Evolutionary conservation across 2,888 invertebrate species (phyloP), one percentile per base, ranked within the genome.

Genomic region (Ormyrus pomaceus): DNA sequence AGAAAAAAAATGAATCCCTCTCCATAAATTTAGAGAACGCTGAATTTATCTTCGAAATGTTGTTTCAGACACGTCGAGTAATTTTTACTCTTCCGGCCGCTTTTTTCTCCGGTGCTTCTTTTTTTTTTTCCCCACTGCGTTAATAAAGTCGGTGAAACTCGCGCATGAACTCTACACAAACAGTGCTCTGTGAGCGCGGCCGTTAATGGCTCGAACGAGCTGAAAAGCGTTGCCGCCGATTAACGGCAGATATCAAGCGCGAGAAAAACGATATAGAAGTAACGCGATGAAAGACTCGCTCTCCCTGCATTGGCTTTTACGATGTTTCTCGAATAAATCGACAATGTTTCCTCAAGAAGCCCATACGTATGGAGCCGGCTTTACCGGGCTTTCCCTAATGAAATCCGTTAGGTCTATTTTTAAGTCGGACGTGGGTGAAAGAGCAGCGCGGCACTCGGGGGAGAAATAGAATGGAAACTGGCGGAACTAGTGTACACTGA

Each of bases 281-380:
- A 73, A n/a, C 13, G n/a, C 69, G 64, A 65, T 62, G 74, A 64
- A n/a, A 46, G 77, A 72, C 55, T 71, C 46, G 51, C 65, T 65
- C 53, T 46, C 58, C 77, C 34, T 7, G 3, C 46, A 53, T 53
- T 1, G 19, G n/a, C 61, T 64, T 79, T 79, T 74, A 79, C 78
- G 78, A 59, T 50, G 62, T 64, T 78, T 55, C 71, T 50, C 55
- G n/a, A 46, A 68, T 59, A 66, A 73, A 56, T 74, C 79, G 73
- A 69, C 73, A 73, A 56, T 69, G 64, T 74, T 79, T 79, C 69
- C 46, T 79, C 74, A 79, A 78, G 61, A 72, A 78, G 58, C 73
- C 65, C 77, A 77, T 71, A 59, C 71, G 34, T 34, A 34, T 3
- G 58, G 66, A 71, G 51, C 59, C 6, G 51, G 13, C 19, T n/a